Conservation (phyloP, 2,888 invertebrate species). For the Griposia aprilina region DNA sequence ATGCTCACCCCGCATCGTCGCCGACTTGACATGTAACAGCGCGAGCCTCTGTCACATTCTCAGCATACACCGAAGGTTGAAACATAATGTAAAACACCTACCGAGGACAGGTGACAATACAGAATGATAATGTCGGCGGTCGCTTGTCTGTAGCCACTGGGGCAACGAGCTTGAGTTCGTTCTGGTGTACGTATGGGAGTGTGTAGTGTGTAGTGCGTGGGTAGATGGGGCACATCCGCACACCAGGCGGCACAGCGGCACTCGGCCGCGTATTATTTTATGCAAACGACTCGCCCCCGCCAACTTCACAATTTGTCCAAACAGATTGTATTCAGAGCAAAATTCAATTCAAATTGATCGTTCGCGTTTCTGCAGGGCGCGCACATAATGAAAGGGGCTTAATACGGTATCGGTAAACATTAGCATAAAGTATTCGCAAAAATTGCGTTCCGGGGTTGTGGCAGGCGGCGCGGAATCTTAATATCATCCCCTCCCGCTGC, state of each 20-base stretch:
- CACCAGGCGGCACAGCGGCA: not conserved
- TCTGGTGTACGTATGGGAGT: not conserved
- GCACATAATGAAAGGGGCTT: conserved; percentile 80
- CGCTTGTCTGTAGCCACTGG: not conserved
- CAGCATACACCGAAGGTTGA: not conserved
- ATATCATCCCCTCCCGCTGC: conserved; percentile 68
- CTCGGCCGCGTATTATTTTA: conserved; percentile 75
- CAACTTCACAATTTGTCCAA: conserved; percentile 82
- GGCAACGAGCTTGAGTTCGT: not conserved
- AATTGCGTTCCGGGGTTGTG: conserved; percentile 78
- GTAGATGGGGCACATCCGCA: not conserved
- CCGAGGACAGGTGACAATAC: not conserved
- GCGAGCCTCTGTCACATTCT: not conserved
- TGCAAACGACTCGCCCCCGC: conserved; percentile 75
- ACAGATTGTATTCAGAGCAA: conserved; percentile 83
- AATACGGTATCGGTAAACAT: conserved; percentile 82
- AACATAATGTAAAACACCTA: not conserved
- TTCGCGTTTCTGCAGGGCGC: conserved; percentile 63
- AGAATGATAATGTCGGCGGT: not conserved
- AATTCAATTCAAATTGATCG: conserved; percentile 82
- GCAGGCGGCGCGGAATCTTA: conserved; percentile 78
- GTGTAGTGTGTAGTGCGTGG: not conserved
- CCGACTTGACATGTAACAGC: not conserved
- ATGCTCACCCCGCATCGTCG: not conserved
- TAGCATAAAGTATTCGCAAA: conserved; percentile 84